These are phyloP conservation scores for Matsumurasca onukii DNA, from an alignment of 1,140 invertebrate species.

Conservation along the genomic window DNA sequence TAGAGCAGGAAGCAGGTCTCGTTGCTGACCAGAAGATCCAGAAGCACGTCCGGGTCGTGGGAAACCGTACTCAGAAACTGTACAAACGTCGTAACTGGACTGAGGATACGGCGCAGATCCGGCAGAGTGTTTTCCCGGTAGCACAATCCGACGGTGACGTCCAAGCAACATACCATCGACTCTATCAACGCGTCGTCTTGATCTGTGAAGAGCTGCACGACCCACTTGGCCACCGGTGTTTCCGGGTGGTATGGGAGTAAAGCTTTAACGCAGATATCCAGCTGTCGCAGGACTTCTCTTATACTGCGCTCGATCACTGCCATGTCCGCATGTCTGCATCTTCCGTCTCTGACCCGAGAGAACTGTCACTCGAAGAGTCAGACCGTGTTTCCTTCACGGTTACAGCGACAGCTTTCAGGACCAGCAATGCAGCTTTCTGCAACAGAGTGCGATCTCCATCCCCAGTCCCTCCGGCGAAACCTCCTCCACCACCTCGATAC, in stretches of 20 bases:
- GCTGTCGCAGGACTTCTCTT: conserved; percentile 71
- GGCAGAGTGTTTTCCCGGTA: conserved; percentile 73
- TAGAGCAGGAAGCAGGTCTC: conserved; percentile 90
- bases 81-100: conserved; percentile 79
- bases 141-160: conserved; percentile 81
- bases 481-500: conserved; percentile 54
- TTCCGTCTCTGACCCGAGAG: conserved; percentile 76
- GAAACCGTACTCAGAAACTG: conserved; percentile 81
- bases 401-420: conserved; percentile 85
- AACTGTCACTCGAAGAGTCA: conserved; percentile 71
- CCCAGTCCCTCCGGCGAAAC: conserved; percentile 54
- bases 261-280: conserved; percentile 80
- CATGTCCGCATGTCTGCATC: conserved; percentile 88
- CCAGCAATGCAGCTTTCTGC: conserved; percentile 80
- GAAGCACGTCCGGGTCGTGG: conserved; percentile 76
- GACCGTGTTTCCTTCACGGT: conserved; percentile 86
- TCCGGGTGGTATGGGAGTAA: conserved; percentile 83
- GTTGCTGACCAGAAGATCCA: conserved; percentile 87
- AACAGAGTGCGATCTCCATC: conserved; percentile 65
- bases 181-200: conserved; percentile 90
- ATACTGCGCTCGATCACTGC: conserved; percentile 83
- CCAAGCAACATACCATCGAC: conserved; percentile 88
- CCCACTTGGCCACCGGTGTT: conserved; percentile 81
- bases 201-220: conserved; percentile 84
- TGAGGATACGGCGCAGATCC: conserved; percentile 74